phyloP scores from a whole-genome alignment of 2,888 invertebrate species.

The Celastrina argiolus region DNA sequence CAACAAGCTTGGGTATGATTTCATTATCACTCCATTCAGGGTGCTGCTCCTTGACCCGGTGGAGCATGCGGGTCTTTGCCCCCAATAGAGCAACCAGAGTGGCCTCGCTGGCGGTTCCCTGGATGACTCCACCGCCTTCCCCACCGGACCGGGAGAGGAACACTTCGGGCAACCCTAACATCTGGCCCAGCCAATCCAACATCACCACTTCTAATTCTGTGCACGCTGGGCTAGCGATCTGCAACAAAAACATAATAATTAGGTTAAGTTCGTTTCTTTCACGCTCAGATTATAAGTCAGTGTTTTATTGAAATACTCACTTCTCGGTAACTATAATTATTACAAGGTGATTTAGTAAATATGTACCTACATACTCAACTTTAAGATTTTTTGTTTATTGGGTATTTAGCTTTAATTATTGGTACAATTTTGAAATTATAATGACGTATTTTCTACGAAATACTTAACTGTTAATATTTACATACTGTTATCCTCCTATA shows the following conservation, averaged over 20 bases:
- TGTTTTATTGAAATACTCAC: slow-evolving; percentile 14
- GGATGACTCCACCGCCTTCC: slow-evolving; percentile 93
- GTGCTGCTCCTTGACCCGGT: slow-evolving; percentile 82
- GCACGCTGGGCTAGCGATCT: slow-evolving; percentile 96
- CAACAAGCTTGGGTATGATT: slow-evolving; percentile 88
- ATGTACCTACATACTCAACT: neutral
- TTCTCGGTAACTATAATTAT: slow-evolving; percentile 4
- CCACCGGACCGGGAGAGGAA: slow-evolving; percentile 91
- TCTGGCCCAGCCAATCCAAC: slow-evolving; percentile 97
- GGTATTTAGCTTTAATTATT: neutral
- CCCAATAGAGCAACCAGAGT: slow-evolving; percentile 95
- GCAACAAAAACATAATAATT: slow-evolving; percentile 32
- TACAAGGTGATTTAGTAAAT: neutral
- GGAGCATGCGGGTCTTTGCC: slow-evolving; percentile 86
- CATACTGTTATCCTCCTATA: neutral
- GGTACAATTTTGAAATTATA: neutral
- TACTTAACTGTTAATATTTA: neutral
- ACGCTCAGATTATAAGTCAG: slow-evolving; percentile 1
- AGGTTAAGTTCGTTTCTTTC: slow-evolving; percentile 15
- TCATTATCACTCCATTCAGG: slow-evolving; percentile 86
- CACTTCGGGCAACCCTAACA: slow-evolving; percentile 89
- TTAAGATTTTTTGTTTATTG: neutral
- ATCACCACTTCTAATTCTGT: slow-evolving; percentile 97
- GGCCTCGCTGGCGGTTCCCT: slow-evolving; percentile 97
- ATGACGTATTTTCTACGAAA: neutral